These are phyloP conservation scores for Latrodectus hesperus DNA, from an alignment of 2,888 invertebrate genomes.

Conservation along the genomic window DNA sequence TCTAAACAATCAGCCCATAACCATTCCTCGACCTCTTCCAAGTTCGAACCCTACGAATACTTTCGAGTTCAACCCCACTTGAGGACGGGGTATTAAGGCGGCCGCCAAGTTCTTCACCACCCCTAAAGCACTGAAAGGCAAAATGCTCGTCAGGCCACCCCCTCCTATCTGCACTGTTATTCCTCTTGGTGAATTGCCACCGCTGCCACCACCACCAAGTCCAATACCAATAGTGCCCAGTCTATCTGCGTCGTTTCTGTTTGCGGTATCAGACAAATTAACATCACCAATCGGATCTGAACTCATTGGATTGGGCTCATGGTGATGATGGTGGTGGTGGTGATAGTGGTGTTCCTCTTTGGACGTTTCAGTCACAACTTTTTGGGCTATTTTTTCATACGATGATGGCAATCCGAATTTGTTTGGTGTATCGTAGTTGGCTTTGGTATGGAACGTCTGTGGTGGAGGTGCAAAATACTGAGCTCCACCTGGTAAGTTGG, in stretches of 20 bases:
- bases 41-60: constrained; percentile 62
- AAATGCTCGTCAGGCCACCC: constrained; percentile 27
- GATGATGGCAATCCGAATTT: constrained; percentile 4
- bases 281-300: constrained; percentile 54
- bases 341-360: constrained; percentile 19
- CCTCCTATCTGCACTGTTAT: constrained; percentile 61
- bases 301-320: constrained; percentile 26
- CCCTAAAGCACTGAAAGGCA: constrained; percentile 60
- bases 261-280: constrained; percentile 43
- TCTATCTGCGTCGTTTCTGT: constrained; percentile 55
- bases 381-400: constrained; percentile 47
- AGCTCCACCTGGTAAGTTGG: constrained; percentile 24
- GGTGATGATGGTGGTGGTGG: constrained; percentile 65
- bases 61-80: constrained; percentile 56
- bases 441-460: constrained; percentile 64
- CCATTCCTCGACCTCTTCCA: constrained; percentile 47
- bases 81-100: constrained; percentile 42
- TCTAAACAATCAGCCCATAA: too few species aligned
- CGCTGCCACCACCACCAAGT: not conserved
- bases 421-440: constrained; percentile 43
- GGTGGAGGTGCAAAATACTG: constrained; percentile 65
- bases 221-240: constrained; percentile 53
- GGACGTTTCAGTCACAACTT: constrained; percentile 5
- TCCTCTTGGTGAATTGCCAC: constrained; percentile 18
- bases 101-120: constrained; percentile 38